Evolutionary conservation across 2,113 vertebrate genomes (phyloP), one percentile per base, ranked within the genome.

Genomic region (Mystacornis crossleyi): DNA sequence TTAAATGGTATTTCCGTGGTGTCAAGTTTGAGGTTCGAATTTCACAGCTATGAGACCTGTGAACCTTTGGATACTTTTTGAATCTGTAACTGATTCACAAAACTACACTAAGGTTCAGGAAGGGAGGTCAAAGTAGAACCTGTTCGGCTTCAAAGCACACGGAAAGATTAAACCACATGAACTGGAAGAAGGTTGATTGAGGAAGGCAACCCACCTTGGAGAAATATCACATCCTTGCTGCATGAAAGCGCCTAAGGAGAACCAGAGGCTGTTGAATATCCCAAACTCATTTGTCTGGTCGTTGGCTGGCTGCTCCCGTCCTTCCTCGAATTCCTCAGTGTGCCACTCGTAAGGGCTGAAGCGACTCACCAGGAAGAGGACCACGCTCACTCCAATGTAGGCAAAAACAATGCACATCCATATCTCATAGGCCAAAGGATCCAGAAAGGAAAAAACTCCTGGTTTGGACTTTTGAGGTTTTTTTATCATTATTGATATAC

Each of bases 341-440:
- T 99, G 99, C 99, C 99, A 99, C 94, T 99, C 99, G 0, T 99
- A 99, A 2, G 99, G 99, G 95, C 99, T 99, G 98, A 99, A 99
- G 72, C 99, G 99, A 86, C 99, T 99, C 96, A 99, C 99, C 64
- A 99, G 98, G 98, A 99, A 99, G 69, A 99, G 99, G 36, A 99
- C 99, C 5, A 99, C 99, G 3, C 99, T 99, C 90, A 99, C 99
- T 69, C 99, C 99, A 28, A 99, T 99, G 98, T 99, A 99, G 97
- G 99, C 99, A 57, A 99, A 99, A 58, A 99, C 99, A 6, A 99
- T 99, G 97, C 99, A 99, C 99, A 99, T 99, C 99, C 99, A 99
- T 93, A 99, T 99, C 97, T 99, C 99, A 1, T 99, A 99, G 48
- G 99, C 99, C 98, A 99, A 97, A 6, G 99, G 99, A 96, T 99